A percentile compares a stretch with the other conserved stretches of the same genome.
Evolutionary conservation across 2,113 vertebrate species (phyloP).

Genomic region (Rhizomys pruinosus): DNA sequence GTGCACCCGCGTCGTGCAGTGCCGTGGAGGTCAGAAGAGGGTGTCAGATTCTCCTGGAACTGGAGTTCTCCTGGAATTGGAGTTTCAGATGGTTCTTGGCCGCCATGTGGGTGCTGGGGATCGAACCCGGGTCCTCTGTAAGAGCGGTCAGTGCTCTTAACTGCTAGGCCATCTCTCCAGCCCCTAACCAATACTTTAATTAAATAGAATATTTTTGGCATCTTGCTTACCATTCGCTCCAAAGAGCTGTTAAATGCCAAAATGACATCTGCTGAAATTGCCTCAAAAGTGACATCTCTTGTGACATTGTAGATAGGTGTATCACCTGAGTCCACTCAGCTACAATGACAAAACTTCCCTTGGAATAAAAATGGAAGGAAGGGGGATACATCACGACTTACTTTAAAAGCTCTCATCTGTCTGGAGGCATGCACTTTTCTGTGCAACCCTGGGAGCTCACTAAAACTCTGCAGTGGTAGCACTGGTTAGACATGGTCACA

Average conservation of each 20-base stretch:
- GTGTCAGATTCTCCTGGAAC: too few species aligned
- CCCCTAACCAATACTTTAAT: too few species aligned
- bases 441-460: slow-evolving; percentile 4
- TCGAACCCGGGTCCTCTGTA: too few species aligned
- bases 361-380: slow-evolving; percentile 8
- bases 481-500: slow-evolving; percentile 1
- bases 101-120: too few species aligned
- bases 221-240: slow-evolving; percentile 34
- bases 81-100: too few species aligned
- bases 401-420: slow-evolving; percentile 38
- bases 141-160: too few species aligned
- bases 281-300: slow-evolving; percentile 20
- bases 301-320: not conserved
- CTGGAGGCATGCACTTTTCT: slow-evolving; percentile 12
- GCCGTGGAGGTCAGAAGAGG: too few species aligned
- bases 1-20: too few species aligned
- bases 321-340: slow-evolving; percentile 10
- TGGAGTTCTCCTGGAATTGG: too few species aligned
- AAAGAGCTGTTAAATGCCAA: slow-evolving; percentile 24
- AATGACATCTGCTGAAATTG: slow-evolving; percentile 42
- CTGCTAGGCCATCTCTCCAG: too few species aligned
- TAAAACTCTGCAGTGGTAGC: slow-evolving; percentile 28
- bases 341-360: not conserved
- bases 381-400: not conserved
- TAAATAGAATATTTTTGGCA: slow-evolving; percentile 36